Percentiles rank a stretch among this genome's conserved stretches.
Conservation (phyloP, 2,113 vertebrate species). For the Malaclemys terrapin region DNA sequence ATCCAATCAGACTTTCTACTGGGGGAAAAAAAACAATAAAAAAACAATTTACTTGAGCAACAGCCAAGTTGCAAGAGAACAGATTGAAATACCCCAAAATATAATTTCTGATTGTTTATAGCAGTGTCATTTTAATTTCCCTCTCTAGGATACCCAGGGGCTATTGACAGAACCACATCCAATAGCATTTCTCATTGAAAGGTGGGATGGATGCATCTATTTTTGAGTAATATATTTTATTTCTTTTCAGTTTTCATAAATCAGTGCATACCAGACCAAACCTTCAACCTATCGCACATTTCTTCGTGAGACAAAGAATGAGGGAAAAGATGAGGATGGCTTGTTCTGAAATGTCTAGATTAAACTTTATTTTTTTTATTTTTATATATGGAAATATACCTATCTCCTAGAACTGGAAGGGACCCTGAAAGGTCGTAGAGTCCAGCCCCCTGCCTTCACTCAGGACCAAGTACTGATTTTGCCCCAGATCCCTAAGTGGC, state of each 20-base stretch:
- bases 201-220: background rate
- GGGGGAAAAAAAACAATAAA: background rate
- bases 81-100: conserved; percentile 59
- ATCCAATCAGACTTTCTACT: conserved; percentile 41
- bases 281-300: background rate
- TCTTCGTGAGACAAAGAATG: background rate
- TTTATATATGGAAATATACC: too few species aligned
- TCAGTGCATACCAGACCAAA: background rate
- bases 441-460: too few species aligned
- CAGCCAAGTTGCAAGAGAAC: conserved; percentile 48
- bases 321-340: background rate
- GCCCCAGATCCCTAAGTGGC: too few species aligned
- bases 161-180: background rate
- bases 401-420: too few species aligned
- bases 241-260: conserved; percentile 16
- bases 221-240: background rate
- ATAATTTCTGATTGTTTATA: conserved; percentile 60
- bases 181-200: background rate
- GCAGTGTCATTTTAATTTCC: conserved; percentile 57
- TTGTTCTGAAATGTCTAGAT: conserved; percentile 35
- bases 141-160: background rate
- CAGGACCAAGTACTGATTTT: too few species aligned
- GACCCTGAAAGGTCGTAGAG: too few species aligned
- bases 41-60: conserved; percentile 41
- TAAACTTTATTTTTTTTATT: background rate